Evolutionary conservation across 2,888 invertebrate species (phyloP).

Genomic region (Oxytorus armatus): DNA sequence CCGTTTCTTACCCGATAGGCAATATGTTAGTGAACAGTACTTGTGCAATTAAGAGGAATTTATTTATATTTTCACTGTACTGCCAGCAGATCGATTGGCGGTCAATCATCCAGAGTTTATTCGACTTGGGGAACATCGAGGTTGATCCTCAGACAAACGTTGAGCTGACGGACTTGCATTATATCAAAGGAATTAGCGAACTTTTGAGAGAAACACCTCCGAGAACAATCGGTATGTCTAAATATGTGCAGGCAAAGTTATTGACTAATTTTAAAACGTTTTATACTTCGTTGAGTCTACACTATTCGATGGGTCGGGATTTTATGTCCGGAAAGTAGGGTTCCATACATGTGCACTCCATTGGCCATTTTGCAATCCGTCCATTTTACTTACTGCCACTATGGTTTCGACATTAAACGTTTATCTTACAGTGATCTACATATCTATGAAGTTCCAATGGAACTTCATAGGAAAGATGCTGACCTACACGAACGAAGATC

Average conservation of each 20-base stretch:
- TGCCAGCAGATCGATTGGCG: slow-evolving; percentile 51
- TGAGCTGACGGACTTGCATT: not conserved
- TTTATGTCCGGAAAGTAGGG: too few relatives aligned
- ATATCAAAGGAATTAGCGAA: slow-evolving; percentile 40
- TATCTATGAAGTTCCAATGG: too few relatives aligned
- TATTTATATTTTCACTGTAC: not conserved
- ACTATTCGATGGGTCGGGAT: too few relatives aligned
- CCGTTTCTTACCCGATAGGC: too few relatives aligned
- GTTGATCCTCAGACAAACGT: slow-evolving; percentile 25
- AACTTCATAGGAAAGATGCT: slow-evolving; percentile 65
- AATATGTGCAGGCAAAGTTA: not conserved
- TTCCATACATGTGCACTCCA: too few relatives aligned
- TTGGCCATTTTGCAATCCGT: too few relatives aligned
- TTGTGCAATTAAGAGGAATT: not conserved
- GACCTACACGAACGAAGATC: slow-evolving; percentile 53
- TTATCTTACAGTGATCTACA: slow-evolving; percentile 66
- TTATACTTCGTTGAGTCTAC: too few relatives aligned
- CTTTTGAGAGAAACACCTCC: slow-evolving; percentile 59
- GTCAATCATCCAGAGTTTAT: slow-evolving; percentile 34
- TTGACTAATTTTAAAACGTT: too few relatives aligned
- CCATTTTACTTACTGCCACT: too few relatives aligned
- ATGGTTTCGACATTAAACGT: too few relatives aligned
- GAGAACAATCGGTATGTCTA: slow-evolving; percentile 65
- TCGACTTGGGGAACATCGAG: slow-evolving; percentile 49
- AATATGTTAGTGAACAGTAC: not conserved